Percentiles rank a stretch among this genome's conserved stretches.
Evolutionary conservation across 2,888 invertebrate genomes (phyloP).

Genomic region (Argyra leucocephala): DNA sequence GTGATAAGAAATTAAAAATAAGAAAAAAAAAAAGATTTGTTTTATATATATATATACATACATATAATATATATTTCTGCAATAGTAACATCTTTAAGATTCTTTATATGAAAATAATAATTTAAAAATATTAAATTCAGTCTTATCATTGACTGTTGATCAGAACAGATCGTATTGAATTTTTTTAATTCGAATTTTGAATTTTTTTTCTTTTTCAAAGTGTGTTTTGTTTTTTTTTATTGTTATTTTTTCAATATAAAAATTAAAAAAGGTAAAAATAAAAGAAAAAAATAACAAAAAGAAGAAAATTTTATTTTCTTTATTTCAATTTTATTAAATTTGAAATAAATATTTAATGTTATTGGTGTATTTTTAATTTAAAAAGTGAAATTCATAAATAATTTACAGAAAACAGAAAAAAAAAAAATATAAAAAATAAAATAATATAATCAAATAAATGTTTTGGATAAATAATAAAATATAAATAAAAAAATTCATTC

Average conservation of each 20-base stretch:
- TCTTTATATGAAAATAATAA: too few species aligned
- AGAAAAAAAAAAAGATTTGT: neutral
- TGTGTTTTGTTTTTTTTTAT: neutral
- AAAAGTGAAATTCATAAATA: too few species aligned
- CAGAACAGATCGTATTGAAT: slow-evolving; percentile 2
- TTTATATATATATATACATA: too few species aligned
- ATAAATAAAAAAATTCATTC: too few species aligned
- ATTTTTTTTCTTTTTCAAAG: neutral
- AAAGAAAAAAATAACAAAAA: neutral
- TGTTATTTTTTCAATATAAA: neutral
- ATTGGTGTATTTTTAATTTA: too few species aligned
- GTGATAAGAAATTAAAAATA: neutral
- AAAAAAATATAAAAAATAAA: too few species aligned
- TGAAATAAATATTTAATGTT: too few species aligned
- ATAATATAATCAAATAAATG: too few species aligned
- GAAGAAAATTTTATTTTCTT: too few species aligned
- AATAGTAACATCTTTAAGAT: neutral
- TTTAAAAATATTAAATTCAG: neutral
- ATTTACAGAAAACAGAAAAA: too few species aligned
- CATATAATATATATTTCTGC: neutral
- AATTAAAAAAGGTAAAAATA: neutral
- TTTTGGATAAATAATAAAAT: too few species aligned
- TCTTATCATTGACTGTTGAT: slow-evolving; percentile 7
- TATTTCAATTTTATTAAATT: too few species aligned
- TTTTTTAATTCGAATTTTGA: neutral